Evolutionary conservation across 2,797 vertebrate genomes (phyloP).

Genomic region (Sibirionetta formosa): DNA sequence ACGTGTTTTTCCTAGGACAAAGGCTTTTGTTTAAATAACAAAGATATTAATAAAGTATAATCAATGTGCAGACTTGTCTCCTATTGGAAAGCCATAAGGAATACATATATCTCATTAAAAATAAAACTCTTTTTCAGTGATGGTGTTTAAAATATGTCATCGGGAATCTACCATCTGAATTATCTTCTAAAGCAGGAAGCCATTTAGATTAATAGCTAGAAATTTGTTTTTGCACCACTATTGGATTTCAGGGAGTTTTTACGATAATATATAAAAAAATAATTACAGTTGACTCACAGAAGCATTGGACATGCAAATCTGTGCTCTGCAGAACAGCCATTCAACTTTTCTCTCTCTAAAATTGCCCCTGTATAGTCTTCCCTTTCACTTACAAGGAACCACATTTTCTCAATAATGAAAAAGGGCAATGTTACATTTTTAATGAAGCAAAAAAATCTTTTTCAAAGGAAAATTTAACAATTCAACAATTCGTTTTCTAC

Average conservation of each 20-base stretch:
- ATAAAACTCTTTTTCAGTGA: constrained; percentile 15
- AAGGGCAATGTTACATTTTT: constrained; percentile 63
- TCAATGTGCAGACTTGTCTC: neutral
- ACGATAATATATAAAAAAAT: neutral
- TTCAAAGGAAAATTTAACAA: constrained; percentile 40
- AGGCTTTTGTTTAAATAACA: neutral
- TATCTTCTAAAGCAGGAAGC: constrained; percentile 15
- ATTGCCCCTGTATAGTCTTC: constrained; percentile 32
- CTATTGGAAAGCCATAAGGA: constrained; percentile 15
- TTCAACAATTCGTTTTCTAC: neutral
- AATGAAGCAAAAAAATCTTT: constrained; percentile 38
- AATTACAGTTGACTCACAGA: neutral
- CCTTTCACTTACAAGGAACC: constrained; percentile 39
- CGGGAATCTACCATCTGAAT: constrained; percentile 7
- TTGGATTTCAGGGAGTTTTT: constrained; percentile 1
- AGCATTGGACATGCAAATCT: neutral
- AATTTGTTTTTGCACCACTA: neutral
- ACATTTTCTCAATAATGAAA: constrained; percentile 55
- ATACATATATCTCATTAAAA: constrained; percentile 6
- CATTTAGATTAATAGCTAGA: neutral
- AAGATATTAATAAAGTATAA: neutral
- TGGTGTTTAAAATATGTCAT: constrained; percentile 34
- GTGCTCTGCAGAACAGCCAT: neutral
- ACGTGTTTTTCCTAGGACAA: neutral
- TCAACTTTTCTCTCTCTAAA: constrained; percentile 18